Conservation (phyloP, 1,140 invertebrate species). For the Drosophila baimaii region DNA sequence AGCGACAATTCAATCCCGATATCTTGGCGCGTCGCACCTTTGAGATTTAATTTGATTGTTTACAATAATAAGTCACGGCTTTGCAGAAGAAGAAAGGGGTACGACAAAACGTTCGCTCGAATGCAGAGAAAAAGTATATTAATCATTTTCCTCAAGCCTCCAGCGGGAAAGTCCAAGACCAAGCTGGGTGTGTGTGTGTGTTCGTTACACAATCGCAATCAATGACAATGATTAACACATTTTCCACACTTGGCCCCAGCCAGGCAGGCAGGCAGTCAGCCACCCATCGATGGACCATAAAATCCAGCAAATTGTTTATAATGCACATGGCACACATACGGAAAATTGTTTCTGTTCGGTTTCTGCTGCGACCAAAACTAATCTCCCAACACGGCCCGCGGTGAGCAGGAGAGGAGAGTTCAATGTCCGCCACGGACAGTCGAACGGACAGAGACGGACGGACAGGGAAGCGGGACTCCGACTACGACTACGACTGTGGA, state of each 20-base stretch:
- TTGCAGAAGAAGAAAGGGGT: conserved; percentile 42
- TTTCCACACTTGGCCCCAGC: conserved; percentile 44
- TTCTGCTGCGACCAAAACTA: conserved; percentile 45
- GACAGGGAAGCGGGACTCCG: conserved; percentile 25
- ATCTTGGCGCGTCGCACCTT: conserved; percentile 53
- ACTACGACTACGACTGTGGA: neutral
- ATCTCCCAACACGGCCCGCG: conserved; percentile 29
- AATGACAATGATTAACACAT: conserved; percentile 58
- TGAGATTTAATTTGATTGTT: conserved; percentile 54
- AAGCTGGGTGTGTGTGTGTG: neutral
- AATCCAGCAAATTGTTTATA: conserved; percentile 53
- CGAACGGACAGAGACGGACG: conserved; percentile 5
- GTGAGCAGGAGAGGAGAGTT: conserved; percentile 32
- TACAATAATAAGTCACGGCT: conserved; percentile 73
- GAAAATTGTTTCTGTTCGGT: conserved; percentile 46
- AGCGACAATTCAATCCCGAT: conserved; percentile 56
- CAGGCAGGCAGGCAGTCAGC: neutral
- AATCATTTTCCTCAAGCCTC: conserved; percentile 44
- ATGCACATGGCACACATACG: conserved; percentile 55
- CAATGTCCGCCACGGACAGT: conserved; percentile 36
- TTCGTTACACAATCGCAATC: conserved; percentile 44
- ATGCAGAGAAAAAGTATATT: conserved; percentile 52
- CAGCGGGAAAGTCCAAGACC: conserved; percentile 43
- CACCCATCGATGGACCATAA: conserved; percentile 53
- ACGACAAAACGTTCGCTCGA: conserved; percentile 20